A percentile compares a stretch with the other conserved stretches of the same genome.
phyloP scores from a whole-genome alignment of 2,113 vertebrate species.

The Pterocles gutturalis region DNA sequence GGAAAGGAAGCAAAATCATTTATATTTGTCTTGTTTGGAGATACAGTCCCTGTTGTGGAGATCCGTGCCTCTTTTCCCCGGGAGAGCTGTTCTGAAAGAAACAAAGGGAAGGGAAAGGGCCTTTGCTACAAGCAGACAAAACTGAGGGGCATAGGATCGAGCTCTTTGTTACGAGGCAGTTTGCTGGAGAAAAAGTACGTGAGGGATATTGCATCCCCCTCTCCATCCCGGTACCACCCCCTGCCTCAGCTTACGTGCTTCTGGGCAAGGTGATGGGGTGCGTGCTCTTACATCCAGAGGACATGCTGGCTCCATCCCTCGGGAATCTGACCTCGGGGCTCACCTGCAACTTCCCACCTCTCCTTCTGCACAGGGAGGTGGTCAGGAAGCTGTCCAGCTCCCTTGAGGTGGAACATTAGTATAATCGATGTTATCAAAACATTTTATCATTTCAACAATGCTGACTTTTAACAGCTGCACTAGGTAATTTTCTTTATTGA shows the following conservation, averaged over 20 bases:
- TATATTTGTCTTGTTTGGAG: not conserved
- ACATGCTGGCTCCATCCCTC: not conserved
- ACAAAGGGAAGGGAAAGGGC: not conserved
- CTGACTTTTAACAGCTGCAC: conserved; percentile 11
- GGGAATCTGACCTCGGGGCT: not conserved
- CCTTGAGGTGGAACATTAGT: not conserved
- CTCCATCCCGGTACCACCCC: not conserved
- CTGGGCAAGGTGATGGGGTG: not conserved
- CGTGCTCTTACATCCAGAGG: not conserved
- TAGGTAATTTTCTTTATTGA: conserved; percentile 52
- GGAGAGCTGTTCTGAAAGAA: not conserved
- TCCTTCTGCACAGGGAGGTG: not conserved
- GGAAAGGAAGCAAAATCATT: not conserved
- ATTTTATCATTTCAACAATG: conserved; percentile 18
- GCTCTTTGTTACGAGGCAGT: not conserved
- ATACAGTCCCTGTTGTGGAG: not conserved
- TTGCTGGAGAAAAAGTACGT: not conserved
- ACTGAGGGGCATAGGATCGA: not conserved
- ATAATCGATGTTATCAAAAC: not conserved
- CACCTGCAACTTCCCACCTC: not conserved
- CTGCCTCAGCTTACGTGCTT: not conserved
- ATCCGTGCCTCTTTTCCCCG: not conserved
- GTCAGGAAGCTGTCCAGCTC: not conserved
- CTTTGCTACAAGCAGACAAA: not conserved
- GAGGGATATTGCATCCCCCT: not conserved